Percentiles rank a stretch among this genome's conserved stretches.
phyloP scores from a whole-genome alignment of 2,797 vertebrate species.

The Falco berigora region DNA sequence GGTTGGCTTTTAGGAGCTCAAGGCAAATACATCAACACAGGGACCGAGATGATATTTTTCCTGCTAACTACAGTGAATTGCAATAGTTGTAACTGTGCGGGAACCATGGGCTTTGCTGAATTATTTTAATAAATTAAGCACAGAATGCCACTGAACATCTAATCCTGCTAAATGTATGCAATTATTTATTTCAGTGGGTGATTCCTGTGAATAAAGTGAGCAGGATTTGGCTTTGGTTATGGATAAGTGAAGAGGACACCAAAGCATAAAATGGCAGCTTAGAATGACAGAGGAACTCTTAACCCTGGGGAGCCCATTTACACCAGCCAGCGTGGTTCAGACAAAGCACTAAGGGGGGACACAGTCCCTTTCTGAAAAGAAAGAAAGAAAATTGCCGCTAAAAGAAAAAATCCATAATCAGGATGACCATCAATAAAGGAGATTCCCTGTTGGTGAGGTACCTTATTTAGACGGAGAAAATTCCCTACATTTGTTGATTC shows the following conservation, averaged over 20 bases:
- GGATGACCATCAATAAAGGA: constrained; percentile 39
- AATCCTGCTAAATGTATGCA: constrained; percentile 27
- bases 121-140: background rate
- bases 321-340: background rate
- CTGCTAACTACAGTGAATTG: background rate
- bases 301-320: constrained; percentile 49
- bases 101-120: background rate
- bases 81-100: background rate
- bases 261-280: constrained; percentile 40
- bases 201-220: background rate
- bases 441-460: background rate
- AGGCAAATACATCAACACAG: background rate
- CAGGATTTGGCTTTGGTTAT: constrained; percentile 26
- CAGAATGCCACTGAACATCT: constrained; percentile 11
- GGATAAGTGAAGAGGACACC: constrained; percentile 42
- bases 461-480: constrained; percentile 37
- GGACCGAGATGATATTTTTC: background rate
- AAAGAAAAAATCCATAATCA: constrained; percentile 59
- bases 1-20: background rate
- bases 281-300: constrained; percentile 32
- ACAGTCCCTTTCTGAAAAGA: constrained; percentile 31
- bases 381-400: constrained; percentile 41
- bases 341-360: constrained; percentile 10
- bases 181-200: constrained; percentile 35
- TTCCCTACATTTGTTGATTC: constrained; percentile 1